Evolutionary conservation across 2,888 invertebrate species (phyloP), one percentile per base, ranked within the genome.

Genomic region (Palloptera scutellata): DNA sequence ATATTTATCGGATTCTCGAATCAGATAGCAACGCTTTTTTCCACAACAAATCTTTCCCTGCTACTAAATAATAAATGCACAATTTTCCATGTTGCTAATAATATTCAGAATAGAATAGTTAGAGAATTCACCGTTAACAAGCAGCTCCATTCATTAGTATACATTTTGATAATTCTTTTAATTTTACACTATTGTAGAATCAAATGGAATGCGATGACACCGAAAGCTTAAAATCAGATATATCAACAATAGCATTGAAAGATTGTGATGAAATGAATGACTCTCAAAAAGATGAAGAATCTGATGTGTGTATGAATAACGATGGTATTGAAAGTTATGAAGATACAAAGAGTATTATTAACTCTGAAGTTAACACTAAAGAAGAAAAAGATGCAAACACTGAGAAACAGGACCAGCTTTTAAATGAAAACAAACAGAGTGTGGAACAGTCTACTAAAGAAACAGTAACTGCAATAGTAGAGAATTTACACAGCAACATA

Each of bases 161-260:
- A 30, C 30, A 1, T 8, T 30, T 41, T 19, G 1, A 9, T 11
- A 13, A 40, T 48, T 12, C n/a, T 20, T 59, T 53, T 19, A 40
- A 12, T n/a, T 51, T 41, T 41, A 15, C 4, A 40, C n/a, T n/a
- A 12, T 20, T 19, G 12, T 45, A 61, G 30, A 19, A 11, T 5
- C 30, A 54, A 61, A n/a, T 40, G n/a, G 62, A 65, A 1, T 64
- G 66, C 9, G 73, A 72, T 61, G 77, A 75, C n/a, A 66, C 58
- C 4, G 76, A 78, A 53, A 78, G 77, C 30, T 61, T 67, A 8
- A 65, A 69, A 43, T 75, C 79, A 0, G 74, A 74, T 13, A 68
- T 74, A 11, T 78, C 79, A 0, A 78, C 73, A 15, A 71, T 73
- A 69, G 79, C 78, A 19, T 43, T 68, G 20, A 74, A 72, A 13